phyloP scores from a whole-genome alignment of 2,888 invertebrate genomes.

The Scaptomyza tumidula region DNA sequence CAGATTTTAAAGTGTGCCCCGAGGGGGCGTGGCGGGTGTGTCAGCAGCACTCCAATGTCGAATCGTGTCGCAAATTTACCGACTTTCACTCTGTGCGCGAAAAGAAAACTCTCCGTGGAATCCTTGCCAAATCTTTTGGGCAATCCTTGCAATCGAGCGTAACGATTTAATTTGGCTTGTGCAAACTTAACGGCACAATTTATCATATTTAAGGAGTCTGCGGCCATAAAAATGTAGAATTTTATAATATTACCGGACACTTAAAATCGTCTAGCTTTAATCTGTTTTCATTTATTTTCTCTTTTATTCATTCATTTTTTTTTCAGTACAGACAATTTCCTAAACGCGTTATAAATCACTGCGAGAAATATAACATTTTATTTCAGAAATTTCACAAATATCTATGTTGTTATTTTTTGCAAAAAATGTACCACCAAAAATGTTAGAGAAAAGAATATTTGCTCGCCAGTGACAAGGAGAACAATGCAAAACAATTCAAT shows the following conservation, averaged over 20 bases:
- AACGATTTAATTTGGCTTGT: slow-evolving; percentile 71
- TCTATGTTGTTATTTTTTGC: slow-evolving; percentile 23
- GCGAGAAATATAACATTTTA: slow-evolving; percentile 17
- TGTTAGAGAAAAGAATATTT: slow-evolving; percentile 16
- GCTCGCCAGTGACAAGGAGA: slow-evolving; percentile 31
- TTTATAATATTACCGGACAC: slow-evolving; percentile 6
- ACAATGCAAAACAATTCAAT: slow-evolving; percentile 71
- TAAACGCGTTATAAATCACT: slow-evolving; percentile 65
- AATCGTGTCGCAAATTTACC: slow-evolving; percentile 65
- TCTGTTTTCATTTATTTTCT: background rate
- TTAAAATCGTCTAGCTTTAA: slow-evolving; percentile 27
- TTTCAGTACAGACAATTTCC: slow-evolving; percentile 23
- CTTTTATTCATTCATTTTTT: background rate
- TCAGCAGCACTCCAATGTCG: slow-evolving; percentile 51
- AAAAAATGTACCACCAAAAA: slow-evolving; percentile 3
- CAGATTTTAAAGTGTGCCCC: slow-evolving; percentile 41
- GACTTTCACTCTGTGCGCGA: slow-evolving; percentile 24
- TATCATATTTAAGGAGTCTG: slow-evolving; percentile 83
- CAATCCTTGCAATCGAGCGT: slow-evolving; percentile 46
- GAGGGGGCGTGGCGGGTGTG: slow-evolving; percentile 50
- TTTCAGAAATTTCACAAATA: slow-evolving; percentile 31
- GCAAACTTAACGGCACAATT: slow-evolving; percentile 78
- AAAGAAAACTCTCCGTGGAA: background rate
- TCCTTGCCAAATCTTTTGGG: slow-evolving; percentile 12
- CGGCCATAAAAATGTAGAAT: slow-evolving; percentile 41